phyloP scores from a whole-genome alignment of 2,888 invertebrate genomes.

The Aleiodes testaceus region DNA sequence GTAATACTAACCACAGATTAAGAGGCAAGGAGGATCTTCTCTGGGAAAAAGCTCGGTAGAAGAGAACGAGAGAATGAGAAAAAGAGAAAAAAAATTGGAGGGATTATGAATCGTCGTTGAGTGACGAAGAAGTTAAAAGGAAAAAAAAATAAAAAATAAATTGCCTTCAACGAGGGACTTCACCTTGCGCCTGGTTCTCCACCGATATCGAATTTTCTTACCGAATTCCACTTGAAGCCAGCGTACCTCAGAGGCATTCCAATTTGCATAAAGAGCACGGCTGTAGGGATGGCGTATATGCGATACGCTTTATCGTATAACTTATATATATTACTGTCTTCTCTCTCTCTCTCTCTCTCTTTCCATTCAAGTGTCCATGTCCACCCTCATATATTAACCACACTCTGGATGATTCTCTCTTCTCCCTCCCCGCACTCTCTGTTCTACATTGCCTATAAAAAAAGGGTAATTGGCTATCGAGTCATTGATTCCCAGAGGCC shows the following conservation, averaged over 20 bases:
- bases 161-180: constrained; percentile 14
- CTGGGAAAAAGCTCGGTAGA: constrained; percentile 16
- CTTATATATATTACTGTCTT: constrained; percentile 24
- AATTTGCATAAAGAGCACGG: constrained; percentile 44
- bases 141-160: neutral
- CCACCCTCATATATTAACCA: constrained; percentile 17
- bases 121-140: neutral
- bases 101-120: constrained; percentile 33
- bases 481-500: constrained; percentile 56
- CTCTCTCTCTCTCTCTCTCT: constrained; percentile 2
- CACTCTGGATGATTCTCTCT: constrained; percentile 24
- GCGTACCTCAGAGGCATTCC: constrained; percentile 36
- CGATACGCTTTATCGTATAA: constrained; percentile 38
- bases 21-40: constrained; percentile 37
- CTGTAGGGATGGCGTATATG: constrained; percentile 15
- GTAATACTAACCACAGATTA: constrained; percentile 43
- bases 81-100: constrained; percentile 11
- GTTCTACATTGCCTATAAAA: constrained; percentile 43
- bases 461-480: constrained; percentile 69
- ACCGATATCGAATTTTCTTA: constrained; percentile 43
- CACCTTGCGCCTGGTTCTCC: constrained; percentile 17
- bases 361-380: neutral
- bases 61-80: constrained; percentile 5
- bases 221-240: constrained; percentile 38
- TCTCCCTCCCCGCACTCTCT: too few relatives aligned